Evolutionary conservation across 1,140 invertebrate species (phyloP), one percentile per base, ranked within the genome.

Genomic region (Eumaeus atala): DNA sequence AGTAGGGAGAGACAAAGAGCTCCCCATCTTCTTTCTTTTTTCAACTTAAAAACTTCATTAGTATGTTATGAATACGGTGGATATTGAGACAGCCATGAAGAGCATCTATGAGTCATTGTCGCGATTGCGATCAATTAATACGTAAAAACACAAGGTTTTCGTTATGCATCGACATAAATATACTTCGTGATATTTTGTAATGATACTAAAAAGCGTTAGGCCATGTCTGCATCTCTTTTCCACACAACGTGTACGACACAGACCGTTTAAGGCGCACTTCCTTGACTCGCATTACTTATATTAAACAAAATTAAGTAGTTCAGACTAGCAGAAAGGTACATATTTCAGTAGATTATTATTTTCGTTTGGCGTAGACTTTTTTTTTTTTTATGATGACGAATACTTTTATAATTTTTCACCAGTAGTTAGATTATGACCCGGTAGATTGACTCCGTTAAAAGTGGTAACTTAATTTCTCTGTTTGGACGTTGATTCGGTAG

Each of bases 401-500:
- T 3, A 3, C 12, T 40, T 37, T 10, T 9, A 4, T n/a, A 2
- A 37, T 9, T 44, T 9, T 7, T 17, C 14, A 17, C 40, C 14
- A 44, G 40, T 44, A 44, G 66, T 56, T 64, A 61, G 14, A 28
- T 28, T 28, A n/a, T 44, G 17, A 3, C 28, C 66, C 64, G 38
- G 57, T 72, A 73, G 70, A 72, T 28, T 67, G 62, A 68, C 72
- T 78, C 77, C 75, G 62, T 73, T 68, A 28, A 84, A 85, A 80
- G 82, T 85, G 82, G 82, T 85, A 83, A 74, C 63, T 67, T 85
- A 85, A 83, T 82, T 83, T 85, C 82, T 85, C 82, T 77, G 54
- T 73, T 70, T 71, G 74, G 40, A 40, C n/a, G 48, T 54, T 28
- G 28, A 33, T 36, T 35, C 17, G 17, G 18, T 54, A 44, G 50